phyloP scores from a whole-genome alignment of 2,113 vertebrate species.

The Agapornis roseicollis region DNA sequence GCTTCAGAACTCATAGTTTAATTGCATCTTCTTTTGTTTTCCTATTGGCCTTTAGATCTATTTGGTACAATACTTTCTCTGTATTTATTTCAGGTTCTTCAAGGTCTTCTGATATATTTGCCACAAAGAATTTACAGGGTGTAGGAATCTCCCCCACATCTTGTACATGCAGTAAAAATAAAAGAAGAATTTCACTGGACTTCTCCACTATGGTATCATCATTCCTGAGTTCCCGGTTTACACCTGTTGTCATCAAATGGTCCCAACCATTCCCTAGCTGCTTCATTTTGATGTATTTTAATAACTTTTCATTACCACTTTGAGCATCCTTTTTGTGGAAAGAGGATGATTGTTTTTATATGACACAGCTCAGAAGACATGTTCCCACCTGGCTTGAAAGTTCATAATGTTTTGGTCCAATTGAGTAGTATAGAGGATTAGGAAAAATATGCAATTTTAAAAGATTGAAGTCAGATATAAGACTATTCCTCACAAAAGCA shows the following conservation, averaged over 20 bases:
- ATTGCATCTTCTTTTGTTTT: background rate
- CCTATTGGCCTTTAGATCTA: background rate
- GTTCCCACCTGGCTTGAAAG: background rate
- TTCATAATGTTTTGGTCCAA: background rate
- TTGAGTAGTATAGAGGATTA: background rate
- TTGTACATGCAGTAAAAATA: background rate
- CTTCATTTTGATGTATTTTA: constrained; percentile 7
- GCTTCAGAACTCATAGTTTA: background rate
- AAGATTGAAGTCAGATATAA: background rate
- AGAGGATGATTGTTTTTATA: background rate
- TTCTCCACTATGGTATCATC: background rate
- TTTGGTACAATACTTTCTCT: background rate
- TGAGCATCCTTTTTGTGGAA: background rate
- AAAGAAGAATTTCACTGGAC: background rate
- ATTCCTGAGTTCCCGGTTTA: background rate
- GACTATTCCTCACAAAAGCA: background rate
- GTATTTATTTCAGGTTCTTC: background rate
- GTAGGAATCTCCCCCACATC: background rate
- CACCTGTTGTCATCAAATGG: background rate
- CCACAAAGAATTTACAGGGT: background rate
- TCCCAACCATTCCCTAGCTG: background rate
- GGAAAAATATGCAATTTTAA: background rate
- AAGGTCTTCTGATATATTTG: background rate
- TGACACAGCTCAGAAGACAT: background rate
- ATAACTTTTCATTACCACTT: background rate